Percentiles rank a stretch among this genome's conserved stretches.
phyloP scores from a whole-genome alignment of 2,888 invertebrate species.

The Bombylius major region DNA sequence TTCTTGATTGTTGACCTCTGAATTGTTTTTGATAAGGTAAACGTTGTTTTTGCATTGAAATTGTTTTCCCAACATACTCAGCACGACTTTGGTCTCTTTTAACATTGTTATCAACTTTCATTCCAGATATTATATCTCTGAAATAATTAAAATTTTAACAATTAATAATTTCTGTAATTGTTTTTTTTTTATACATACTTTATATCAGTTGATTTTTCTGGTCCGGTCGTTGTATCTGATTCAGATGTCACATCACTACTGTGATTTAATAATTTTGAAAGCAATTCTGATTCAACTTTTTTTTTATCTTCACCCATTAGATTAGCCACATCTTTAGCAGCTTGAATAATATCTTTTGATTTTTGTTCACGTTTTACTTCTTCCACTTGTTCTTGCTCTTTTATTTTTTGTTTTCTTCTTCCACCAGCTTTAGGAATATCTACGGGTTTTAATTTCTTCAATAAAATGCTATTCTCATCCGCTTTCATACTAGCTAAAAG shows the following conservation, averaged over 20 bases:
- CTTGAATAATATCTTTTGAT: constrained; percentile 32
- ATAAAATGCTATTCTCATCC: constrained; percentile 16
- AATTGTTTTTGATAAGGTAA: neutral
- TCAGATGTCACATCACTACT: neutral
- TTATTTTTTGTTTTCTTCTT: constrained; percentile 9
- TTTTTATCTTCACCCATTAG: constrained; percentile 47
- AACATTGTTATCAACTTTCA: constrained; percentile 56
- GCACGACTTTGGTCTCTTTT: constrained; percentile 17
- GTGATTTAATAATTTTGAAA: constrained; percentile 50
- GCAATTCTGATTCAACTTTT: constrained; percentile 56
- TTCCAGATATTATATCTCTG: constrained; percentile 60
- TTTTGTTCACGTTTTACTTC: constrained; percentile 15
- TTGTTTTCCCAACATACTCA: constrained; percentile 35
- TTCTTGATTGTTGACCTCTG: neutral
- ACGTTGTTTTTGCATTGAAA: constrained; percentile 11
- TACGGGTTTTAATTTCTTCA: constrained; percentile 13
- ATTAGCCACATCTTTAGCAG: constrained; percentile 60
- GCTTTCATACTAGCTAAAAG: constrained; percentile 31
- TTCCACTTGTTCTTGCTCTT: constrained; percentile 6
- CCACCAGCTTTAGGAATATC: constrained; percentile 28
- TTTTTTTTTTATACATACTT: no score
- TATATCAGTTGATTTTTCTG: no score
- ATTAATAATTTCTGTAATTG: neutral
- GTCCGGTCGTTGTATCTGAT: no score
- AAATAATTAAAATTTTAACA: constrained; percentile 15